Evolutionary conservation across 2,797 vertebrate species (phyloP).

Genomic region (Eremophila alpestris): DNA sequence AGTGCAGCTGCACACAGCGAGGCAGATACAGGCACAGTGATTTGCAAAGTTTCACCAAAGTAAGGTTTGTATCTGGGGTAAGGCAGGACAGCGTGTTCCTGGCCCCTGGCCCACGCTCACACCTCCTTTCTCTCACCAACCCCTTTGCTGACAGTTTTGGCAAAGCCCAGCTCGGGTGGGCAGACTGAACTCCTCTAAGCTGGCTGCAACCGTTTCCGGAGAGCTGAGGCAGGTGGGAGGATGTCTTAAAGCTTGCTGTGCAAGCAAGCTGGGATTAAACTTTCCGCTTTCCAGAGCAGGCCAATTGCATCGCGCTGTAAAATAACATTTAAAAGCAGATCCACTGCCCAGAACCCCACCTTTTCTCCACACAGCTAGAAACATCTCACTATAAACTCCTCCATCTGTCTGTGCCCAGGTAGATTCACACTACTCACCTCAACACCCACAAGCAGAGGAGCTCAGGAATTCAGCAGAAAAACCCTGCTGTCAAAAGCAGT

Average conservation of each 20-base stretch:
- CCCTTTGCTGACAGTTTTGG: slow-evolving; percentile 31
- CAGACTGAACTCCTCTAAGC: slow-evolving; percentile 28
- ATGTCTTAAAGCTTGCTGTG: neutral
- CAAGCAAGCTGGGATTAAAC: slow-evolving; percentile 37
- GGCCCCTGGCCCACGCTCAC: neutral
- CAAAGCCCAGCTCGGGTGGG: neutral
- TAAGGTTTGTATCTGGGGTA: slow-evolving; percentile 3
- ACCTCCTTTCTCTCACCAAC: slow-evolving; percentile 21
- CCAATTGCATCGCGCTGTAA: neutral
- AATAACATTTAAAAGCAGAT: neutral
- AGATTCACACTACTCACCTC: neutral
- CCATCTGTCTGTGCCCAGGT: neutral
- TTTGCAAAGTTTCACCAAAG: slow-evolving; percentile 5
- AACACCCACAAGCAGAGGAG: neutral
- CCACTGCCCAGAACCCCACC: neutral
- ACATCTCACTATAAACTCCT: neutral
- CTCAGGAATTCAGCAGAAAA: neutral
- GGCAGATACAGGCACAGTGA: neutral
- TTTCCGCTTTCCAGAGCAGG: neutral
- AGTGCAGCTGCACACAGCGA: neutral
- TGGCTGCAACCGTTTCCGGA: neutral
- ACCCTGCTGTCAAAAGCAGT: neutral
- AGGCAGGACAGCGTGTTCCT: slow-evolving; percentile 3
- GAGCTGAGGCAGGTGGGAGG: slow-evolving; percentile 26
- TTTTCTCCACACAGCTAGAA: neutral